Evolutionary conservation across 2,113 vertebrate species (phyloP), one percentile per base, ranked within the genome.

Genomic region (Labeo catla): DNA sequence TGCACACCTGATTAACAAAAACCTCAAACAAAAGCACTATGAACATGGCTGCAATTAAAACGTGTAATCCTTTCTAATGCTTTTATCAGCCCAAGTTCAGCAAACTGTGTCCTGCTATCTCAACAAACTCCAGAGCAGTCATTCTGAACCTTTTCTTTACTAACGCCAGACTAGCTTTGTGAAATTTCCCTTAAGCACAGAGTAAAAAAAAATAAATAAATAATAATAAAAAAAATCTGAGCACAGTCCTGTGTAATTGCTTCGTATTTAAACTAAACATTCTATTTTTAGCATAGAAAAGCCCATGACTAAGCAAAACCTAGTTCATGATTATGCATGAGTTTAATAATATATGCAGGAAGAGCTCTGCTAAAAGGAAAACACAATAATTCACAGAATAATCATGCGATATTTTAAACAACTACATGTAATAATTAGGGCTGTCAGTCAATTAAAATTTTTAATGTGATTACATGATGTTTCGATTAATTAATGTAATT

Each of bases 11-110:
- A 79, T 59, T 43, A 65, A 65, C 19, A 81, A 66, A 66, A 66
- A 63, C 8, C 23, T 28, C 15, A 81, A 81, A 66, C 61, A 66
- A 50, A 81, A 81, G 39, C 61, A 65, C 21, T 12, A 57, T 0
- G 6, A 59, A 19, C 76, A 23, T 34, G 59, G 43, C n/a, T 81
- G 79, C 23, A 81, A 81, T 63, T 63, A 81, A 81, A 66, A 43
- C 16, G n/a, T 49, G 59, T 66, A 81, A 81, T 81, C 79, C 79
- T 19, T n/a, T 66, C 43, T 28, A 81, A 81, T 49, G 59, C 59
- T 15, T 81, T 66, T 66, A 81, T 66, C 43, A 81, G 61, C 15
- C 39, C 23, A 66, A 66, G 15, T 66, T 28, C 43, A 66, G 59
- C 45, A 81, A 81, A 81, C 78, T 54, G 45, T 28, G 12, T 34